Evolutionary conservation across 2,113 vertebrate genomes (phyloP).

Genomic region (Gorsachius goisagi): DNA sequence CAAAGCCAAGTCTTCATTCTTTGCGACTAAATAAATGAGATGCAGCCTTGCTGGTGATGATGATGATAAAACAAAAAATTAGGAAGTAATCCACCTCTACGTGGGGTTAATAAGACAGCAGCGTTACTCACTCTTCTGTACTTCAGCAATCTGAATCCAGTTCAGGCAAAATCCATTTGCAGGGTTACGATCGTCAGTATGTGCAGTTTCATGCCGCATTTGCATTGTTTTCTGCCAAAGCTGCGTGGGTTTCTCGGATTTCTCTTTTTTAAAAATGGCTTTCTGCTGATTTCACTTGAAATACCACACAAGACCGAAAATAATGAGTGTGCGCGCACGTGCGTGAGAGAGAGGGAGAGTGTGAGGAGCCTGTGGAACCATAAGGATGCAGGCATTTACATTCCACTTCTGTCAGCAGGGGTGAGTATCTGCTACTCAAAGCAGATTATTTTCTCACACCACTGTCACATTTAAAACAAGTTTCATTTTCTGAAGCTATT

Average conservation of each 20-base stretch:
- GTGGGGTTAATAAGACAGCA: conserved; percentile 60
- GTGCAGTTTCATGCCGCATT: conserved; percentile 52
- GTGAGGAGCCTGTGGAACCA: conserved; percentile 45
- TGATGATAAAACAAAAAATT: conserved; percentile 53
- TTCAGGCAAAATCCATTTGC: conserved; percentile 57
- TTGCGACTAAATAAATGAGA: conserved; percentile 60
- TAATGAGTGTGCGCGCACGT: neutral
- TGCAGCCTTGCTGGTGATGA: conserved; percentile 57
- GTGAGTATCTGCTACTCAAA: conserved; percentile 62
- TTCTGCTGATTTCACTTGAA: conserved; percentile 40
- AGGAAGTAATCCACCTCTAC: conserved; percentile 57
- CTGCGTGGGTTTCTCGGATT: neutral
- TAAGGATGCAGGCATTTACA: conserved; percentile 55
- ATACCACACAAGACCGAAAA: neutral
- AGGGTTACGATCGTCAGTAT: conserved; percentile 42
- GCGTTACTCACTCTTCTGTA: conserved; percentile 37
- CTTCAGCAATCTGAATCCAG: conserved; percentile 51
- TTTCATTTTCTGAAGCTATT: conserved; percentile 45
- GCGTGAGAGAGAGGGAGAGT: neutral
- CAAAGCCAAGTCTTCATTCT: conserved; percentile 67
- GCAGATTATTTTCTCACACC: conserved; percentile 63
- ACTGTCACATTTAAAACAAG: conserved; percentile 46
- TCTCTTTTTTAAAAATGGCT: conserved; percentile 9
- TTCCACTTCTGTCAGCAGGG: conserved; percentile 58
- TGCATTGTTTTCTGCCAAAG: conserved; percentile 41